Base-by-base conservation (phyloP, 2,888 invertebrate genomes). In the Aspidiotus destructor region DNA sequence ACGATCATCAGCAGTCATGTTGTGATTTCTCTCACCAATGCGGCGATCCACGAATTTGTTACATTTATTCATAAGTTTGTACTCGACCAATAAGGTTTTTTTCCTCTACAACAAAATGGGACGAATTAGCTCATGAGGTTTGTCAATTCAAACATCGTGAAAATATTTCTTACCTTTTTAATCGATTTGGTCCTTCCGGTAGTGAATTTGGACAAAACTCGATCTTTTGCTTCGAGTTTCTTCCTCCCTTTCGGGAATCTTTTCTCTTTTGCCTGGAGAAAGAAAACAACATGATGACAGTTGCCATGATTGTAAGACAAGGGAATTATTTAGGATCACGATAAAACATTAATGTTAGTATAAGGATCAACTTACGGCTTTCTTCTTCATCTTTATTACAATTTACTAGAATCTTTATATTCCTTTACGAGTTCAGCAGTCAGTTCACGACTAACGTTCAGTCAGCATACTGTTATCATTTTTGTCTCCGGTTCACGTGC, bases 21-120 rank as follows among this genome's bases (percentile, higher is more conserved):
- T 80, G 10, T 77, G 76, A 74, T 88, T 85, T 74, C 83, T 85
- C 77, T 94, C 91, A 44, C 95, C 95, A 72, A 97, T 88, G 75
- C 98, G 85, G 72, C 86, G 85, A 76, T 98, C 97, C 68, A 88
- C 80, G 74, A 97, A 91, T 44, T 86, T 81, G 77, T 95, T 98
- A 0, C 85, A 83, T 76, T 96, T 97, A 74, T 90, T 82, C 76
- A 88, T 85, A 0, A 86, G 77, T 73, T 87, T 86, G 78, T 88
- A 92, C 77, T 97, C 96, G 52, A 86, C 85, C 0, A 95, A 85
- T 0, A 98, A 77, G 0, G 96, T 96, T 71, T 87, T 85, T 76
- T 92, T 91, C 67, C 97, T 84, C 84, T 87, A 77, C 69, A 76
- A 76, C 57, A 16, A 55, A 10, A 15, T 55, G n/a, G 10, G 10